Base-by-base conservation (phyloP, 2,888 invertebrate genomes). In the Cryptocephalus primarius region DNA sequence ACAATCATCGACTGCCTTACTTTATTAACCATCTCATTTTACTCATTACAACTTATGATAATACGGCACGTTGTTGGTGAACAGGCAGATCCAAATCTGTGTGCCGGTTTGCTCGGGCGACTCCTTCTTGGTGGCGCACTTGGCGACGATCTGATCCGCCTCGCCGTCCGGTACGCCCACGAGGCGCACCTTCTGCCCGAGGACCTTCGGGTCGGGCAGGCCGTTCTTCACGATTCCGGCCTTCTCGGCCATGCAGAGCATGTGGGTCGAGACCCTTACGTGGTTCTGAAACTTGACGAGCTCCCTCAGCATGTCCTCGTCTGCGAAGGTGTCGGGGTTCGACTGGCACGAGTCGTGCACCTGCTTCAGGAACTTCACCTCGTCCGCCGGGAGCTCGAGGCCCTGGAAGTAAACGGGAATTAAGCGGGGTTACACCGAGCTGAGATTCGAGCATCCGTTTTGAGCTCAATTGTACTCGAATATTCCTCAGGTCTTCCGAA, bases 231-330 rank as follows among this genome's bases (percentile, higher is more conserved):
- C 48, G 6, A 53, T 40, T 12, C 51, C 51, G 4, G 51, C 53
- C 11, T 50, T 51, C 8, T 43, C 45, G 2, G 53, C 45, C 53
- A 53, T 53, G 33, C 53, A 53, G 9, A 45, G 34, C 53, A 53
- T 53, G 40, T 53, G 53, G 9, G 44, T 40, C 9, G 48, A 48
- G 9, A 43, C 51, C 44, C 49, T 47, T 3, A 2, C 8, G 14
- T 53, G 42, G 32, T 53, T 34, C 22, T 47, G 11, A 44, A 49
- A 38, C 8, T 48, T 41, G 2, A 9, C 8, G 4, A 51, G 48
- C 9, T 50, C 47, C 13, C 45, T 49, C 11, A 53, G 36, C 14
- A 46, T 40, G 39, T 48, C 22, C 31, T 53, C 53, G 14, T 53
- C 50, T 31, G 33, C 40, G 33, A 45, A 48, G 8, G 53, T 53